Conservation (phyloP, 2,888 invertebrate genomes). For the Scaeva pyrastri region DNA sequence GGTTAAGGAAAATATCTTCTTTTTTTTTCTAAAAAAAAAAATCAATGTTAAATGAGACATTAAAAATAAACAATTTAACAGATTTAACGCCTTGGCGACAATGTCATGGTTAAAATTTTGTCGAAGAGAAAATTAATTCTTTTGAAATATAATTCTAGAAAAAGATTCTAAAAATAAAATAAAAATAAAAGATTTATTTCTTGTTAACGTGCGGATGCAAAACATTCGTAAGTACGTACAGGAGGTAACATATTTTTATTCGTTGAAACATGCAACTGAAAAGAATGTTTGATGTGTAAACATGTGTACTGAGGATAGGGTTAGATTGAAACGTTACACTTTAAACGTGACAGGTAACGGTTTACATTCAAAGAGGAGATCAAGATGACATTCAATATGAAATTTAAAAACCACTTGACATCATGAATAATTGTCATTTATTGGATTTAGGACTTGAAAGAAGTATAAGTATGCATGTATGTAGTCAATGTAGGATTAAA, state of each 20-base stretch:
- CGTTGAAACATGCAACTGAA: background rate
- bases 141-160: background rate
- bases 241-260: background rate
- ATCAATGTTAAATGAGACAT: background rate
- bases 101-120: constrained; percentile 3
- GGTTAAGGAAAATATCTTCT: no score
- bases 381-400: no score
- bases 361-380: no score
- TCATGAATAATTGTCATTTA: no score
- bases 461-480: no score
- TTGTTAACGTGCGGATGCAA: background rate
- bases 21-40: background rate
- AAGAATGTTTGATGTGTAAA: no score
- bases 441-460: no score
- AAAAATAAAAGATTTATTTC: background rate
- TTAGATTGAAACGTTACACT: no score
- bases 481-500: no score
- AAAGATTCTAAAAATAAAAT: background rate
- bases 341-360: no score
- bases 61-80: constrained; percentile 10
- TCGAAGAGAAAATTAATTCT: background rate
- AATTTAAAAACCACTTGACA: no score
- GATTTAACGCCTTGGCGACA: background rate
- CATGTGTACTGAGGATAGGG: no score
- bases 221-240: background rate